A percentile compares a stretch with the other conserved stretches of the same genome.
phyloP scores from a whole-genome alignment of 2,888 invertebrate species.

The Tetragnatha montana region DNA sequence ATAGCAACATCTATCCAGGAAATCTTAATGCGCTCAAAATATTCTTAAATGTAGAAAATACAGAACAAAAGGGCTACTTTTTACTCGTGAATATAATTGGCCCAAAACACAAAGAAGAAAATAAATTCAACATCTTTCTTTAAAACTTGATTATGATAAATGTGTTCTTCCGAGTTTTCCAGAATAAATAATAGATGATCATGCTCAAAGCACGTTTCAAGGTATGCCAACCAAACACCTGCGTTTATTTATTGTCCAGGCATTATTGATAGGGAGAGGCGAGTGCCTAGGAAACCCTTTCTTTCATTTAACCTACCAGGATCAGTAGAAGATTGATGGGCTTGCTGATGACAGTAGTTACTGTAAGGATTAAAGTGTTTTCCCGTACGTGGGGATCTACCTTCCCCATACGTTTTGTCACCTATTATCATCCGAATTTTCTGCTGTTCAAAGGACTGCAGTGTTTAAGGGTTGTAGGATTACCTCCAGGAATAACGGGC shows the following conservation, averaged over 20 bases:
- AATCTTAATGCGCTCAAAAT: too few relatives aligned
- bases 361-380: constrained; percentile 64
- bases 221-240: constrained; percentile 28
- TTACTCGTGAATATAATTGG: too few relatives aligned
- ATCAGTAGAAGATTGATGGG: constrained; percentile 59
- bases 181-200: constrained; percentile 5
- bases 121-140: too few relatives aligned
- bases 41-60: too few relatives aligned
- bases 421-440: constrained; percentile 50
- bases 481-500: constrained; percentile 40
- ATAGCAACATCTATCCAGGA: too few relatives aligned
- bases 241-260: constrained; percentile 49
- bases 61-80: too few relatives aligned
- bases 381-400: constrained; percentile 38
- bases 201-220: constrained; percentile 11
- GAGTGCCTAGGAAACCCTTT: constrained; percentile 34
- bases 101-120: too few relatives aligned
- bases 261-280: constrained; percentile 57
- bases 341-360: constrained; percentile 57
- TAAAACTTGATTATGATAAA: not conserved
- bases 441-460: constrained; percentile 25
- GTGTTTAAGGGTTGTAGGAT: constrained; percentile 36
- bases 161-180: constrained; percentile 5
- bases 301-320: constrained; percentile 34
- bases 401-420: constrained; percentile 45